Evolutionary conservation across 2,888 invertebrate species (phyloP).

Genomic region (Acrobasis suavella): DNA sequence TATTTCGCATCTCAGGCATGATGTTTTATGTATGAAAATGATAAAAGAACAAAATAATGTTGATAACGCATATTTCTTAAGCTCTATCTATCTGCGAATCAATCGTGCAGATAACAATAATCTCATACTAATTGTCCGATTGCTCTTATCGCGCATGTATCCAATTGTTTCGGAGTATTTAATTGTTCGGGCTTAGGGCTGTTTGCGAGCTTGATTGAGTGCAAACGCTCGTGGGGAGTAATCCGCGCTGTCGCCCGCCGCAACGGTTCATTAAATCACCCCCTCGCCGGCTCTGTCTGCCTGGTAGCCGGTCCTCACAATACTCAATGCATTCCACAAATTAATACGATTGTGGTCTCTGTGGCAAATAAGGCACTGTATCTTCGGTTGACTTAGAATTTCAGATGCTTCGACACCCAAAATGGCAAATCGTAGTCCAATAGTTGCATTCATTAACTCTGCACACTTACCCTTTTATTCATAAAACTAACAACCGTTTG

Average conservation of each 20-base stretch:
- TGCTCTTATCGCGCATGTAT: constrained; percentile 70
- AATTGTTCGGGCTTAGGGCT: constrained; percentile 77
- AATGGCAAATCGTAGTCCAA: constrained; percentile 17
- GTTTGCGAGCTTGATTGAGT: constrained; percentile 81
- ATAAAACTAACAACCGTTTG: too few relatives aligned
- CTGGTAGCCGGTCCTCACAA: constrained; percentile 46
- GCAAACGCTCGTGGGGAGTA: constrained; percentile 78
- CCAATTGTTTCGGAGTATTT: constrained; percentile 77
- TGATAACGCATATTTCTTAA: neutral
- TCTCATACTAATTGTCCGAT: constrained; percentile 58
- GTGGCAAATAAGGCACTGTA: constrained; percentile 56
- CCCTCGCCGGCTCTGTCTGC: constrained; percentile 42
- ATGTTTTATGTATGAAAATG: too few relatives aligned
- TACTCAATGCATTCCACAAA: constrained; percentile 71
- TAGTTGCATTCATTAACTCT: constrained; percentile 14
- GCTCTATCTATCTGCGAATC: constrained; percentile 40
- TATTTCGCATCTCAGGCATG: constrained; percentile 7
- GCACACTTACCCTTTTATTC: too few relatives aligned
- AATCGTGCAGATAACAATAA: constrained; percentile 50
- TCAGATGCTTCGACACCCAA: constrained; percentile 15
- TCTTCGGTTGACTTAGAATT: constrained; percentile 40
- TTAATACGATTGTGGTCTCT: constrained; percentile 74
- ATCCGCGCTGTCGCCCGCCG: constrained; percentile 77
- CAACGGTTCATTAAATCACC: constrained; percentile 79
- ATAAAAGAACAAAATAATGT: too few relatives aligned